Evolutionary conservation across 2,113 vertebrate genomes (phyloP).

Genomic region (Prietella phreatophila): DNA sequence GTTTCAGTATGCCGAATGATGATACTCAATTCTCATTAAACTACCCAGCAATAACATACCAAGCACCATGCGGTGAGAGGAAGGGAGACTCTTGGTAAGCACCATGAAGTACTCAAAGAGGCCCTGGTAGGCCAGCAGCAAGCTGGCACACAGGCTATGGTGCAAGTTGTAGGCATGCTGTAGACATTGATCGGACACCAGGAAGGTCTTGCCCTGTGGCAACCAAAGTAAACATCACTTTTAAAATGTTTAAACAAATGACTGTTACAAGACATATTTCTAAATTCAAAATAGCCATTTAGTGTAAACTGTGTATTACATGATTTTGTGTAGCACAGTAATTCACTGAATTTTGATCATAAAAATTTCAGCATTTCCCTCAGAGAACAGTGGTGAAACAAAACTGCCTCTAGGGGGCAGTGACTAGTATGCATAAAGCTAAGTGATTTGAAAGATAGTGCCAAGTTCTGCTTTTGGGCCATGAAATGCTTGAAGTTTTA

Average conservation of each 20-base stretch:
- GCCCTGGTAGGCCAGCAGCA: slow-evolving; percentile 91
- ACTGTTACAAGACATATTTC: background rate
- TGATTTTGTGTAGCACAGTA: background rate
- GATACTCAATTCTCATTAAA: background rate
- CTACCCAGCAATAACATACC: slow-evolving; percentile 72
- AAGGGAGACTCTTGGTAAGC: slow-evolving; percentile 86
- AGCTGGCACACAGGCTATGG: slow-evolving; percentile 86
- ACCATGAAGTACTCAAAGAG: slow-evolving; percentile 89
- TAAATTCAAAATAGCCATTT: background rate
- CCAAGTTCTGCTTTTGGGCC: background rate
- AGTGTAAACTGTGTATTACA: background rate
- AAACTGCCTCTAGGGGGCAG: background rate
- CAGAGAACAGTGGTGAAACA: background rate
- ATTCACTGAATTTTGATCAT: background rate
- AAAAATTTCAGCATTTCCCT: background rate
- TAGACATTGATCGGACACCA: slow-evolving; percentile 89
- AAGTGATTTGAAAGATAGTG: background rate
- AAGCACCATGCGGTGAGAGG: slow-evolving; percentile 88
- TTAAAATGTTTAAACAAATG: background rate
- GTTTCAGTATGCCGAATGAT: background rate
- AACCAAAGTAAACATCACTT: slow-evolving; percentile 13
- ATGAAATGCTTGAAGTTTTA: background rate
- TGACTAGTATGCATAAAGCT: background rate
- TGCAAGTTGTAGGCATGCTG: slow-evolving; percentile 92
- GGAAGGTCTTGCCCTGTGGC: slow-evolving; percentile 85